Evolutionary conservation across 2,113 vertebrate genomes (phyloP).

Genomic region (Paratilapia polleni): DNA sequence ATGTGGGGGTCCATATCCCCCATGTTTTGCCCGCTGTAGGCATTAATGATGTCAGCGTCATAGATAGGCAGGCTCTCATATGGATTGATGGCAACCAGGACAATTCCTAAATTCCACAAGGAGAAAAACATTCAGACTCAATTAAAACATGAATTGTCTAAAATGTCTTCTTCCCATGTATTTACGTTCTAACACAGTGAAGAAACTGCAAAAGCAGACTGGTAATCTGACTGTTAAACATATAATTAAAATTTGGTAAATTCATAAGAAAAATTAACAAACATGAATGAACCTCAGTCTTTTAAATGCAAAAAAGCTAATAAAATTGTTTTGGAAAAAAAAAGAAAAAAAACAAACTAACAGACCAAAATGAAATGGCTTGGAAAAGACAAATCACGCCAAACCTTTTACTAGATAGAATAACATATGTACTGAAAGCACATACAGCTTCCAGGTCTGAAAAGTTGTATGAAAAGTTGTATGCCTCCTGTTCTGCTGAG

Average conservation of each 20-base stretch:
- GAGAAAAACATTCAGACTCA: not conserved
- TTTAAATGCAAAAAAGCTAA: not conserved
- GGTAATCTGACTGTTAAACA: not conserved
- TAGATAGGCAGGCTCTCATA: slow-evolving; percentile 96
- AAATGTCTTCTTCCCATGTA: not conserved
- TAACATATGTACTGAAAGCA: not conserved
- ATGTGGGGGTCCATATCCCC: slow-evolving; percentile 99
- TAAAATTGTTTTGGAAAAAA: not conserved
- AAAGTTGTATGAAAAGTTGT: too few species aligned
- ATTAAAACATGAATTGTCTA: not conserved
- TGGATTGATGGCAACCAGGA: slow-evolving; percentile 97
- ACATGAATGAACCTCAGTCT: not conserved
- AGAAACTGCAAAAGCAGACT: not conserved
- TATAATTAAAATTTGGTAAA: not conserved
- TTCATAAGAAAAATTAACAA: not conserved
- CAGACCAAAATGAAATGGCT: not conserved
- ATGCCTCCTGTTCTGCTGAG: too few species aligned
- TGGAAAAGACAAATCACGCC: not conserved
- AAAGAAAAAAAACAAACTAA: fast-evolving
- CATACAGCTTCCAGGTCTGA: too few species aligned
- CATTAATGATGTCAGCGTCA: slow-evolving; percentile 94
- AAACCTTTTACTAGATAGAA: not conserved
- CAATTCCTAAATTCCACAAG: slow-evolving; percentile 84
- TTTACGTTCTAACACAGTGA: not conserved
- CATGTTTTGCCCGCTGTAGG: slow-evolving; percentile 97